These are phyloP conservation scores for Psammodynastes pulverulentus DNA, from an alignment of 2,113 vertebrate genomes.

Conservation along the genomic window DNA sequence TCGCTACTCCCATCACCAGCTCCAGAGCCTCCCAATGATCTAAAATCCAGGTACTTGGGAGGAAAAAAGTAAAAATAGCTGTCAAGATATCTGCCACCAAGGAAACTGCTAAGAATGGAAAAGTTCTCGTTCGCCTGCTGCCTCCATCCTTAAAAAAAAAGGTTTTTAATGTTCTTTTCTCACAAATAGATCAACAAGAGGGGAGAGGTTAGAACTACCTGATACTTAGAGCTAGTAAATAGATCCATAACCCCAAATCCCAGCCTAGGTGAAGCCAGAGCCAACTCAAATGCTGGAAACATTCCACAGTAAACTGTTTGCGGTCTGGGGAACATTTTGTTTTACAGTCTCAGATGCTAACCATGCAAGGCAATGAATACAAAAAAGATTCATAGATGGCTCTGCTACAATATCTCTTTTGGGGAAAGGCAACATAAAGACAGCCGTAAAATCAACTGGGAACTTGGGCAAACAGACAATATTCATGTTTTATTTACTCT, in stretches of 20 bases:
- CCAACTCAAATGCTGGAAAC: neutral
- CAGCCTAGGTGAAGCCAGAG: neutral
- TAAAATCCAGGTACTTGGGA: neutral
- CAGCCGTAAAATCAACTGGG: neutral
- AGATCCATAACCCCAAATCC: neutral
- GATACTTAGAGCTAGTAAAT: neutral
- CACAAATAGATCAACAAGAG: neutral
- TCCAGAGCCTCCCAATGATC: neutral
- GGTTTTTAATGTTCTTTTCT: neutral
- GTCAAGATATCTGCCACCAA: neutral
- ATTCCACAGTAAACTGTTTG: neutral
- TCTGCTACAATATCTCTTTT: neutral
- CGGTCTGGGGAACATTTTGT: neutral
- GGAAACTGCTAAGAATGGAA: neutral
- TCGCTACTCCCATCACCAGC: neutral
- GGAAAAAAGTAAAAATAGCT: neutral
- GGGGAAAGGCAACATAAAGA: neutral
- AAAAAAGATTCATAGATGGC: neutral
- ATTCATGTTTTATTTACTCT: neutral
- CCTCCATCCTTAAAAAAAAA: neutral
- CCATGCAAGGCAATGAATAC: neutral
- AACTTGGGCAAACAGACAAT: neutral
- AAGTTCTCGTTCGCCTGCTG: neutral
- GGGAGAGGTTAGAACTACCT: neutral
- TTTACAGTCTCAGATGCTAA: neutral